These are phyloP conservation scores for Atta cephalotes DNA, from an alignment of 1,140 invertebrate genomes.

Conservation along the genomic window DNA sequence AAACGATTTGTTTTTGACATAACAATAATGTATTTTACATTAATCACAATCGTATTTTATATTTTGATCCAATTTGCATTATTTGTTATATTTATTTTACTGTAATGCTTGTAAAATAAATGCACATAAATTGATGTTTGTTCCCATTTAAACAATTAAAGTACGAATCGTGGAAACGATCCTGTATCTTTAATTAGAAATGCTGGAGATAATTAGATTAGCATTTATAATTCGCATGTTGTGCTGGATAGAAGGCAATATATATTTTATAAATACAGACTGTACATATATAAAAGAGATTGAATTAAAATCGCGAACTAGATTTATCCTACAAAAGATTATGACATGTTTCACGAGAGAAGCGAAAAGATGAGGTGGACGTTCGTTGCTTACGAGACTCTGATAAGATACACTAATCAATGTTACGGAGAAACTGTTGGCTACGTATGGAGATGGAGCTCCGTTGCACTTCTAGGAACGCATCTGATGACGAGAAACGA, in stretches of 20 bases:
- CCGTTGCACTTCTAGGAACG: slow-evolving; percentile 70
- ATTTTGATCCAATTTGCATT: neutral
- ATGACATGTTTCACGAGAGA: neutral
- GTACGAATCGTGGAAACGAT: neutral
- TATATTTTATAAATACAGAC: too few relatives aligned
- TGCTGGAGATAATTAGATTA: neutral
- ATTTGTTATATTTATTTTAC: neutral
- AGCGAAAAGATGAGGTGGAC: slow-evolving; percentile 4
- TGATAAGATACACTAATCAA: slow-evolving; percentile 56
- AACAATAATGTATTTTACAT: neutral
- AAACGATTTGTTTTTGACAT: neutral
- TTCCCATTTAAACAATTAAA: slow-evolving; percentile 2
- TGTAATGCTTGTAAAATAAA: neutral
- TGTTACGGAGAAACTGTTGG: slow-evolving; percentile 43
- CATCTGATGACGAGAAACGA: slow-evolving; percentile 61
- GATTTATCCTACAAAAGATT: neutral
- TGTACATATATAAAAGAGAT: neutral
- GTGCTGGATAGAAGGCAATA: too few relatives aligned
- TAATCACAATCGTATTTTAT: neutral
- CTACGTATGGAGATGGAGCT: slow-evolving; percentile 37
- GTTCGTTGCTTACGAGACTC: slow-evolving; percentile 36
- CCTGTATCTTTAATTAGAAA: neutral
- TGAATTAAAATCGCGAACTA: neutral
- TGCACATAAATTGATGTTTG: neutral
- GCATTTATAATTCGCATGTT: neutral